Conservation (phyloP, 1,140 invertebrate genomes). For the Drosophila pruinosa region DNA sequence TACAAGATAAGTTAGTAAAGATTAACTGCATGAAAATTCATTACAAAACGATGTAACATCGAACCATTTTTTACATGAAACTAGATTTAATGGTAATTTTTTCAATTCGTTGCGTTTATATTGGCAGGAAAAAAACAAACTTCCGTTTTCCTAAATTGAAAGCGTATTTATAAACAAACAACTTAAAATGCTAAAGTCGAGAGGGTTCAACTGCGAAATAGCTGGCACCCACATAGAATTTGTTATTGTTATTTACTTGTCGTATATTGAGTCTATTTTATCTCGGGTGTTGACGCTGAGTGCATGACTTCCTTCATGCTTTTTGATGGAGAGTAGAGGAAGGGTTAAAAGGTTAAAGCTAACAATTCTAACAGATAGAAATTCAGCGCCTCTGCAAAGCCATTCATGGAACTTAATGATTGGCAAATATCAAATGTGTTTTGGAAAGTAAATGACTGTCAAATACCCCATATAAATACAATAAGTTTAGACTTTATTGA, state of each 20-base stretch:
- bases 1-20: conserved; percentile 42
- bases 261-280: no score
- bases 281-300: no score
- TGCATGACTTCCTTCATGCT: background rate
- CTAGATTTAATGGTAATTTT: conserved; percentile 43
- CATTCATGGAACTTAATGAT: conserved; percentile 25
- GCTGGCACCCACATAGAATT: no score
- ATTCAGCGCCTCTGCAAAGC: conserved; percentile 16
- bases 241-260: no score
- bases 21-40: conserved; percentile 33
- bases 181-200: background rate
- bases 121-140: conserved; percentile 68
- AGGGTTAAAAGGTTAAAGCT: conserved; percentile 59
- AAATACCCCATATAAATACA: background rate
- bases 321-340: conserved; percentile 22
- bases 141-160: conserved; percentile 39
- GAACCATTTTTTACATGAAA: conserved; percentile 12
- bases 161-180: conserved; percentile 6
- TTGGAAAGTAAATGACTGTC: background rate
- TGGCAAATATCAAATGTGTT: background rate
- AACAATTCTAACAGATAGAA: conserved; percentile 40
- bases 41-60: background rate
- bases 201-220: no score
- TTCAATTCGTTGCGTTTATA: conserved; percentile 51
- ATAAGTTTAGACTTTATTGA: no score